These are phyloP conservation scores for Grammomys dolichurus DNA, from an alignment of 2,113 vertebrate species.

Conservation along the genomic window DNA sequence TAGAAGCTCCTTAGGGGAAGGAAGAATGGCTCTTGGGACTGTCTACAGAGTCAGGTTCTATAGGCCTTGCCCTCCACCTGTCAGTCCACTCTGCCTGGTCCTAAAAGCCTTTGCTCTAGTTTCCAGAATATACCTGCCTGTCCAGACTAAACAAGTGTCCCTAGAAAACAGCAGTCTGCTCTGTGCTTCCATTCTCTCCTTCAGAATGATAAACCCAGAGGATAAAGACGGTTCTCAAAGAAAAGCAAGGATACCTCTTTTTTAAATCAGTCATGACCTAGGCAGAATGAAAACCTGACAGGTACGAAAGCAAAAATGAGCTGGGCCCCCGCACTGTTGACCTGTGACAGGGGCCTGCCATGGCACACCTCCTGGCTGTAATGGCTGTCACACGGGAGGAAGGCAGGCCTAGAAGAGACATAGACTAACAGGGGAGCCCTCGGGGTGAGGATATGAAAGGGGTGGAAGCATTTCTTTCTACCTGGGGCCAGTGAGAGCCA, in stretches of 20 bases:
- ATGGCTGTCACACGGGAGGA: background rate
- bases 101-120: too few species aligned
- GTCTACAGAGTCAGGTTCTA: background rate
- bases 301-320: accelerated
- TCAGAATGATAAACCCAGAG: background rate
- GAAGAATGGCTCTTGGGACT: background rate
- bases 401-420: background rate
- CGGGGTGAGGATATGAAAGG: background rate
- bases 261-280: background rate
- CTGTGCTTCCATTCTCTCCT: background rate
- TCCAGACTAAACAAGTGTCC: background rate
- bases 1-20: accelerated
- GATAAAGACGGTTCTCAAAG: background rate
- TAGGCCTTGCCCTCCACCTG: background rate
- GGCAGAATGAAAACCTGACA: background rate
- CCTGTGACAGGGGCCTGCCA: accelerated
- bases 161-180: background rate
- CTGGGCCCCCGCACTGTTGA: accelerated
- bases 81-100: accelerated
- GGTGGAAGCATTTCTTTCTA: background rate
- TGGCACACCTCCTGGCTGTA: too few species aligned
- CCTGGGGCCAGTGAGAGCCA: background rate
- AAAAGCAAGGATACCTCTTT: background rate
- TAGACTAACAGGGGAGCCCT: too few species aligned
- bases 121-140: accelerated